A percentile compares a stretch with the other conserved stretches of the same genome.
phyloP scores from a whole-genome alignment of 1,140 invertebrate genomes.

The Trachymyrmex cornetzi region DNA sequence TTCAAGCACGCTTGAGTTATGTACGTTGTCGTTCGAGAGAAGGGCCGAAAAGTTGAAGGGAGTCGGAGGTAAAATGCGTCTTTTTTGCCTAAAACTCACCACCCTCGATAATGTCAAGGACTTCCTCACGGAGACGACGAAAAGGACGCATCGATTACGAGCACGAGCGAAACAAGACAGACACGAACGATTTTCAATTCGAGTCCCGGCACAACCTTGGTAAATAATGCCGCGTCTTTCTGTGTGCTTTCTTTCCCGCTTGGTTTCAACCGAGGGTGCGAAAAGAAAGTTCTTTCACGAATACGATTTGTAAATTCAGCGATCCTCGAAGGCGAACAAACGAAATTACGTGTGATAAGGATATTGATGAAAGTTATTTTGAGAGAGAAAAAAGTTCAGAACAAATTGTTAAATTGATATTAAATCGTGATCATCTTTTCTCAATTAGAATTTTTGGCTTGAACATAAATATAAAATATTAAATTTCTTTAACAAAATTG shows the following conservation, averaged over 20 bases:
- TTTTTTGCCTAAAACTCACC: constrained; percentile 17
- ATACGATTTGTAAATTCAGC: constrained; percentile 66
- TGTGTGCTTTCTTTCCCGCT: constrained; percentile 7
- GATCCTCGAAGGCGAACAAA: constrained; percentile 53
- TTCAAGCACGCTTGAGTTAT: constrained; percentile 51
- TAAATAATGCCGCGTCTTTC: constrained; percentile 69
- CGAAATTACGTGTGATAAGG: not conserved
- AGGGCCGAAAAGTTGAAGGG: constrained; percentile 3
- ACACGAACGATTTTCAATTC: constrained; percentile 56
- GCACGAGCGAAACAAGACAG: constrained; percentile 13
- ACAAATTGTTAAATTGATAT: not conserved
- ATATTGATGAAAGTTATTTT: not conserved
- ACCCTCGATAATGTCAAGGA: constrained; percentile 10
- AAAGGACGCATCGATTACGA: constrained; percentile 69
- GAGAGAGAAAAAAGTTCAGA: constrained; percentile 6
- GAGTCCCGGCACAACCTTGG: constrained; percentile 35
- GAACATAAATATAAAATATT: not conserved
- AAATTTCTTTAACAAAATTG: not conserved
- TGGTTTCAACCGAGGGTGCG: constrained; percentile 21
- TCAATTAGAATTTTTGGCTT: not conserved
- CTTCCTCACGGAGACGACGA: constrained; percentile 19
- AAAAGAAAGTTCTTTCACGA: constrained; percentile 53
- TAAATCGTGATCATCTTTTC: not conserved
- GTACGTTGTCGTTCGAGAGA: constrained; percentile 43
- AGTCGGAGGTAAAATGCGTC: constrained; percentile 7